Base-by-base conservation (phyloP, 2,888 invertebrate species). In the Drosophila gaucha region DNA sequence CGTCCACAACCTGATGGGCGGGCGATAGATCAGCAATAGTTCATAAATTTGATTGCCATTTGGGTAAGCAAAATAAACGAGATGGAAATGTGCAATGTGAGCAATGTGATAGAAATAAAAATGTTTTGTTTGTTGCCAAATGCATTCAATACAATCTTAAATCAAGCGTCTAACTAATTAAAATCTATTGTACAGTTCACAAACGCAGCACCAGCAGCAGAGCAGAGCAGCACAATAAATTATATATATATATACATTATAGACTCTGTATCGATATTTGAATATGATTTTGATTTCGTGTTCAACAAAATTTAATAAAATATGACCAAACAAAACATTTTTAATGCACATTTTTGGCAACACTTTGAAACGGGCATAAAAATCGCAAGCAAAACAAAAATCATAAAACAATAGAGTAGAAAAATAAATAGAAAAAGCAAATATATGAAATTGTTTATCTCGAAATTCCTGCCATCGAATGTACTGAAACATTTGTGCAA, bases 1-100 rank as follows among this genome's bases (percentile, higher is more conserved):
- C 96, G 91, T 97, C 97, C 59, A 97, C 96, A 67, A 97, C 97
- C 97, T 97, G 92, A 54, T 41, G n/a, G 36, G 59, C 10, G 26
- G 18, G 3, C 6, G 22, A 30, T 30, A 26, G 16, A 26, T 43
- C 8, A 36, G 26, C 8, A 31, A 39, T 14, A 14, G 41, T 6
- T 10, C 41, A 44, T 18, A 8, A 18, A 18, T 44, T 44, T 12
- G 18, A 30, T 16, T 16, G 24, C 26, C 14, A 46, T n/a, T n/a
- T n/a, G n/a, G n/a, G n/a, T n/a, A n/a, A 12, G 33, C 18, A 30
- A 28, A 3, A 44, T 20, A 22, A 31, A 46, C 39, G n/a, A n/a
- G 30, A 31, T 33, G 70, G 8, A 41, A 35, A 52, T 66, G 46
- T 73, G 74, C 49, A 51, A 60, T 68, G 62, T 44, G 54, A 24